phyloP scores from a whole-genome alignment of 2,888 invertebrate genomes.

The Epinotia ramella region DNA sequence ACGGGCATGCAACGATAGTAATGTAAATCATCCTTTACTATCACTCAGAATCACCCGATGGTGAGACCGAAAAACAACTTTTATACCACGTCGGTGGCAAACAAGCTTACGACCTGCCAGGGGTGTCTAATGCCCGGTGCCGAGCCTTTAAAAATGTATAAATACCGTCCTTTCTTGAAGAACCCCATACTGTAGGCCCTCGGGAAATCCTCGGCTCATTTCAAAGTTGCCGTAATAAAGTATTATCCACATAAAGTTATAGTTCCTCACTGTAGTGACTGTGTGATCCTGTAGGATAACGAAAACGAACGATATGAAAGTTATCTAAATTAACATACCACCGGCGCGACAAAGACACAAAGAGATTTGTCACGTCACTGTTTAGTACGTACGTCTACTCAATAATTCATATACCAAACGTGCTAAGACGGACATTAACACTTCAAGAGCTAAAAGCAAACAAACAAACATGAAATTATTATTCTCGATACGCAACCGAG shows the following conservation, averaged over 20 bases:
- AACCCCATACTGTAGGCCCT: no score
- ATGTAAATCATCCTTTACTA: no score
- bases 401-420: slow-evolving; percentile 79
- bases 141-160: no score
- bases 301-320: slow-evolving; percentile 13
- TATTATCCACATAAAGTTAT: background rate
- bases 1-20: no score
- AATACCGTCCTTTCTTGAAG: no score
- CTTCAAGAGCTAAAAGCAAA: slow-evolving; percentile 67
- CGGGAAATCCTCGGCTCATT: no score
- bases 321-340: slow-evolving; percentile 30
- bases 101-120: no score
- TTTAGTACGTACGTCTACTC: slow-evolving; percentile 59
- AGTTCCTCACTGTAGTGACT: background rate
- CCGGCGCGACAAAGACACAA: slow-evolving; percentile 38
- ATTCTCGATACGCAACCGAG: slow-evolving; percentile 57
- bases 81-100: background rate
- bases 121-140: no score
- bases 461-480: slow-evolving; percentile 66
- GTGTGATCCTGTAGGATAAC: no score
- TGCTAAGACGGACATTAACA: slow-evolving; percentile 76
- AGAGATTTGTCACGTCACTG: slow-evolving; percentile 40
- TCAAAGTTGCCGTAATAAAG: background rate
- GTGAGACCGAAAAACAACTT: background rate
- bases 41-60: background rate